These are phyloP conservation scores for Anguilla obscura DNA, from an alignment of 2,797 vertebrate genomes.

Conservation along the genomic window DNA sequence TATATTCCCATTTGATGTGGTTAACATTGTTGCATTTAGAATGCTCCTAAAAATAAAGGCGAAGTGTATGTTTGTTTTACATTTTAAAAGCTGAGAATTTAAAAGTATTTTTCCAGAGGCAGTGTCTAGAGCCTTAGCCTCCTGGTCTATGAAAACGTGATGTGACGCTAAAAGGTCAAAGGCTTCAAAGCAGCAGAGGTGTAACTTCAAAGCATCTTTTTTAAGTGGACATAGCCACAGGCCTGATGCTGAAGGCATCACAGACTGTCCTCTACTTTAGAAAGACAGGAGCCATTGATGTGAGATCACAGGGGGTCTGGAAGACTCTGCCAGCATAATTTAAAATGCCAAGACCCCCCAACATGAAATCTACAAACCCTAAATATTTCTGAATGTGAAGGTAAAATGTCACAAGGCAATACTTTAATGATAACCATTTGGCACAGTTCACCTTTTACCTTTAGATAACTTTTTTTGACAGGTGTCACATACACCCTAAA, in stretches of 20 bases:
- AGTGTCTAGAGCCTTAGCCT: neutral
- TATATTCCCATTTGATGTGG: neutral
- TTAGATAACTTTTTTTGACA: neutral
- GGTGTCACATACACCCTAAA: neutral
- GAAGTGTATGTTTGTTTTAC: neutral
- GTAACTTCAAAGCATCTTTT: constrained; percentile 82
- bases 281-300: constrained; percentile 79
- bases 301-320: constrained; percentile 1
- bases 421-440: neutral
- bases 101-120: neutral
- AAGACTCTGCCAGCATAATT: neutral
- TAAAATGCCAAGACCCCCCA: constrained; percentile 10
- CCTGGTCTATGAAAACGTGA: constrained; percentile 74
- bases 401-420: constrained; percentile 3
- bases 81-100: neutral
- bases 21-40: neutral
- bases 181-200: constrained; percentile 82
- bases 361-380: neutral
- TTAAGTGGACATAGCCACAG: constrained; percentile 79
- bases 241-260: constrained; percentile 77
- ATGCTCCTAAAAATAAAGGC: neutral
- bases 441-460: neutral
- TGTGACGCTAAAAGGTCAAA: constrained; percentile 79
- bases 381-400: neutral
- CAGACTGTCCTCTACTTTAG: constrained; percentile 80